Evolutionary conservation across 2,113 vertebrate genomes (phyloP).

Genomic region (Phyllopteryx taeniolatus): DNA sequence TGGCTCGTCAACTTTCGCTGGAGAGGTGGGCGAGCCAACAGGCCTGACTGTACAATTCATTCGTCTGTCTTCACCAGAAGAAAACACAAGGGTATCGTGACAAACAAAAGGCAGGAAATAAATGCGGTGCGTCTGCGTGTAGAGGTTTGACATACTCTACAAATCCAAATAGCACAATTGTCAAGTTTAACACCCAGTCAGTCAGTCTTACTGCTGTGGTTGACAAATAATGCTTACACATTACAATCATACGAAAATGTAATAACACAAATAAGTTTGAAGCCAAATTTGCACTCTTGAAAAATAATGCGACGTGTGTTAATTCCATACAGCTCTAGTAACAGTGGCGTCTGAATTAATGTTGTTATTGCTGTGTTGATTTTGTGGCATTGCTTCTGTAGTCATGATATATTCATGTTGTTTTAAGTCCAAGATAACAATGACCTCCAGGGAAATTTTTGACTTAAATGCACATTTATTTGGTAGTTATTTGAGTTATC

Average conservation of each 20-base stretch:
- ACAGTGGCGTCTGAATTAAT: neutral
- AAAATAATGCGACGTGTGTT: neutral
- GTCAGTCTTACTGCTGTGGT: neutral
- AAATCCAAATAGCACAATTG: neutral
- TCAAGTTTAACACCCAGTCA: neutral
- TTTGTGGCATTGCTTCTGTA: neutral
- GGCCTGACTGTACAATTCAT: neutral
- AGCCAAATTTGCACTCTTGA: neutral
- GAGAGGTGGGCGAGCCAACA: neutral
- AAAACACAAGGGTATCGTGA: neutral
- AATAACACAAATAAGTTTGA: neutral
- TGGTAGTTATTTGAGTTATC: neutral
- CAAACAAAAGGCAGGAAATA: neutral
- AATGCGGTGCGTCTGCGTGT: neutral
- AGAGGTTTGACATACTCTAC: neutral
- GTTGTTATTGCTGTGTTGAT: neutral
- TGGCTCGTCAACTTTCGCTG: conserved; percentile 34
- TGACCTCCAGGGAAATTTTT: neutral
- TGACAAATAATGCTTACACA: neutral
- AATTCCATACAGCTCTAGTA: neutral
- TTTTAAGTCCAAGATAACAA: neutral
- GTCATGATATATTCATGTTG: neutral
- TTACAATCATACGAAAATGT: neutral
- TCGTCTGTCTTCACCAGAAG: neutral
- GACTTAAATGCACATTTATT: neutral